Conservation (phyloP, 2,797 vertebrate genomes). For the Basileuterus tristriatus region DNA sequence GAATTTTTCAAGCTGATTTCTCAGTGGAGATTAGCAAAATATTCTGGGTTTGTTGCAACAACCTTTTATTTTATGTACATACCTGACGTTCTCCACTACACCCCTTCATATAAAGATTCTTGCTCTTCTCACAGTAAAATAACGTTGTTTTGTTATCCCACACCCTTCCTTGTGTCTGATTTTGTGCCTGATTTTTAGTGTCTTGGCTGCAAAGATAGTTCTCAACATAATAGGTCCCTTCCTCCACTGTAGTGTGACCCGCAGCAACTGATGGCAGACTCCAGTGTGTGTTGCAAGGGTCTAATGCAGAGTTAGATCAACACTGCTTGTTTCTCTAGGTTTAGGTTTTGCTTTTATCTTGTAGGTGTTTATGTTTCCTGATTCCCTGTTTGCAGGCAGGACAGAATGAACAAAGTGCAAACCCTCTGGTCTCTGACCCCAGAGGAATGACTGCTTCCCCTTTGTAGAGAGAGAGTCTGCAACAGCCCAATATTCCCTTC, state of each 20-base stretch:
- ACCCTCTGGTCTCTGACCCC: background rate
- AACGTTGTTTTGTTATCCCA: background rate
- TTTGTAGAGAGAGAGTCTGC: background rate
- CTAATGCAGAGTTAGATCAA: background rate
- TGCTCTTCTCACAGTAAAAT: background rate
- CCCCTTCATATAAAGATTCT: background rate
- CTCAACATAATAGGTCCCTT: background rate
- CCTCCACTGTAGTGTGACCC: background rate
- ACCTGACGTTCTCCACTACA: background rate
- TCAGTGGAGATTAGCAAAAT: conserved; percentile 48
- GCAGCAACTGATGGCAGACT: background rate
- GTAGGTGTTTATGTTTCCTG: background rate
- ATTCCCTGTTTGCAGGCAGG: background rate
- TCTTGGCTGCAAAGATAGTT: background rate
- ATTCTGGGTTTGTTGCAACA: conserved; percentile 35
- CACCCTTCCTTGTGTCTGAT: background rate
- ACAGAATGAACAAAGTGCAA: conserved; percentile 8
- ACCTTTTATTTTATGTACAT: conserved; percentile 42
- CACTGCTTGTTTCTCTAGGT: background rate
- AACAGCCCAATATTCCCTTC: background rate
- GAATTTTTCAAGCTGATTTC: conserved; percentile 45
- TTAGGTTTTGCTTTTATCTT: conserved; percentile 6
- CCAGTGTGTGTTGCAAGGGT: background rate
- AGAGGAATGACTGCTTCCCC: background rate
- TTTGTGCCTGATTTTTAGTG: background rate